Base-by-base conservation (phyloP, 1,140 invertebrate species). In the Neodiprion virginianus region DNA sequence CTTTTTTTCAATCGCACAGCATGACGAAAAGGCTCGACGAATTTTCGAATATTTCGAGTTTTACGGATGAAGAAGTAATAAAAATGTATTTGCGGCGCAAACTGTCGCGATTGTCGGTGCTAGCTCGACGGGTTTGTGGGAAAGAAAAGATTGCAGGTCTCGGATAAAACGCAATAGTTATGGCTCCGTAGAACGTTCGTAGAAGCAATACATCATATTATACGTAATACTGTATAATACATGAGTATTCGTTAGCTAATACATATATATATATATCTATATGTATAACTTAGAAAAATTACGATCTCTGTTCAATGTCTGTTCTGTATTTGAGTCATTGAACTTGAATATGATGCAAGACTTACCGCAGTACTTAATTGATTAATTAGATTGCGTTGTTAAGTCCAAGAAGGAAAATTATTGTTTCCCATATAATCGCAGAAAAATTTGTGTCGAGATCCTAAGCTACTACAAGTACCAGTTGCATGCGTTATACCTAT, bases 11-110 rank as follows among this genome's bases (percentile, higher is more conserved):
- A 17, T 8, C 28, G 28, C 28, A 61, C 11, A 61, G n/a, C 4
- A 8, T 17, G n/a, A 61, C 11, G 8, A 61, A 61, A 61, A 61
- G 53, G 53, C 53, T 61, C 53, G 76, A 78, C 74, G 82, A 81
- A 78, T 82, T 76, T 72, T 73, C 72, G 78, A 77, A 77, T 82
- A 73, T 83, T 73, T 81, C 74, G 80, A 81, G 53, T 12, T 61
- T 61, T 61, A 61, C 28, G 28, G 28, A 40, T 40, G 53, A 17
- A 61, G 28, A 61, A 61, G 53, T 5, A 61, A 61, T 61, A 17
- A 7, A 61, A 4, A 61, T 61, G 28, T 40, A 87, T 88, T 82
- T 78, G 83, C 81, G 75, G 79, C 71, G 77, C 84, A 66, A 86
- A 79, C 79, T 61, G 53, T 61, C 53, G 53, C n/a, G 53, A 61